Evolutionary conservation across 2,797 vertebrate species (phyloP).

Genomic region (Phoxinus dragarum): DNA sequence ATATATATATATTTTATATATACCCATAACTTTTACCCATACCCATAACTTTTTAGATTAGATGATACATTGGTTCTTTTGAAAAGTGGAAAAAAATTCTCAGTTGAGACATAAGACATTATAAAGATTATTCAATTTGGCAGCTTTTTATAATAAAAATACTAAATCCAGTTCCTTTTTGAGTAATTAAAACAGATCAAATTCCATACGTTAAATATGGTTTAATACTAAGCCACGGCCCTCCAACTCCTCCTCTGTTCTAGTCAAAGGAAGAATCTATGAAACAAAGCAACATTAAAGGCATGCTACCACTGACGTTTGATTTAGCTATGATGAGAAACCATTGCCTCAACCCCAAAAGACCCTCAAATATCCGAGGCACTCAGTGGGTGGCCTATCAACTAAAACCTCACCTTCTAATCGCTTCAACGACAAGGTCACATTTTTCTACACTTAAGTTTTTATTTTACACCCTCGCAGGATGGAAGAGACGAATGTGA

Average conservation of each 20-base stretch:
- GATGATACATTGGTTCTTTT: neutral
- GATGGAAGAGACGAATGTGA: slow-evolving; percentile 72
- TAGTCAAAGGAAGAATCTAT: slow-evolving; percentile 64
- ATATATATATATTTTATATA: neutral
- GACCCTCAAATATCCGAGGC: slow-evolving; percentile 42
- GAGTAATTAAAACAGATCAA: slow-evolving; percentile 36
- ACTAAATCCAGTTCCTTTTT: slow-evolving; percentile 43
- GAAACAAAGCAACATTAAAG: slow-evolving; percentile 68
- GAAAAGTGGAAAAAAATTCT: neutral
- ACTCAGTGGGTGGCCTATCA: slow-evolving; percentile 43
- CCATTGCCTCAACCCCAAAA: slow-evolving; percentile 45
- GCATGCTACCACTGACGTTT: slow-evolving; percentile 62
- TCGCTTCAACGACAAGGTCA: slow-evolving; percentile 57
- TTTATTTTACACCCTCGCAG: slow-evolving; percentile 58
- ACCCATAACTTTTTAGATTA: neutral
- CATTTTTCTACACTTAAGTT: slow-evolving; percentile 58
- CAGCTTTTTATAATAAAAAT: slow-evolving; percentile 51
- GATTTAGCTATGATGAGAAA: slow-evolving; percentile 56
- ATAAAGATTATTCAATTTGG: slow-evolving; percentile 48
- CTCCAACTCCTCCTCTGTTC: slow-evolving; percentile 58
- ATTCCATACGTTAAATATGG: slow-evolving; percentile 50
- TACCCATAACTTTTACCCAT: neutral
- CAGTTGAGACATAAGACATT: slow-evolving; percentile 31
- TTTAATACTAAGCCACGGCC: slow-evolving; percentile 53
- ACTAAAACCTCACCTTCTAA: slow-evolving; percentile 60